phyloP scores from a whole-genome alignment of 2,113 vertebrate genomes.

The rat (Rattus norvegicus) region GRCr8 NC_086039.1:83565001-83565500 shows the following conservation, averaged over 20 bases:
- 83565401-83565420: background rate
- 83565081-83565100: background rate
- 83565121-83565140: constrained; percentile 1
- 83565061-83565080: background rate
- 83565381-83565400: background rate
- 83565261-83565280: background rate
- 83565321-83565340: background rate
- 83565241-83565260: background rate
- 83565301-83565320: background rate
- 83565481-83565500: background rate
- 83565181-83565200: constrained; percentile 32
- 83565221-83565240: background rate
- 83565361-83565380: background rate
- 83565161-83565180: background rate
- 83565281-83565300: background rate
- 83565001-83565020: background rate
- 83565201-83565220: background rate
- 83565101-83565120: background rate
- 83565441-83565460: background rate
- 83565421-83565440: background rate
- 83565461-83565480: background rate
- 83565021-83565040: background rate
- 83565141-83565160: constrained; percentile 23
- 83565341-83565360: background rate
- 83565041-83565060: background rate